Percentiles rank a stretch among this genome's conserved stretches.
These are phyloP conservation scores for Cerastoderma edule DNA, from an alignment of 2,888 invertebrate species.

Conservation along the genomic window DNA sequence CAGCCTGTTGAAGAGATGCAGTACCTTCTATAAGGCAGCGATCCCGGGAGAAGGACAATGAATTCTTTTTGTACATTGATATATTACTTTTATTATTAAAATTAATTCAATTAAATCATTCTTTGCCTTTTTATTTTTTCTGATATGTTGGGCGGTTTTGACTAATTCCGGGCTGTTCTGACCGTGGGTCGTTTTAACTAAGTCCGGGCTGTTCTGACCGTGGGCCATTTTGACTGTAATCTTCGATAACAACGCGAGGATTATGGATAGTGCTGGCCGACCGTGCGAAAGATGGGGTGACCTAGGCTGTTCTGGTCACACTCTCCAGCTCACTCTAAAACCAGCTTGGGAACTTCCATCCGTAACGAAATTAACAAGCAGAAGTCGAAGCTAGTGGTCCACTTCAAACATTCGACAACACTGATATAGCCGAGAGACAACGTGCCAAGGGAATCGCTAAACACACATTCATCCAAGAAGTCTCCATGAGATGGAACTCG, in stretches of 20 bases:
- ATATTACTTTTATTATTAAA: no score
- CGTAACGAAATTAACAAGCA: slow-evolving; percentile 12
- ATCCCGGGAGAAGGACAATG: no score
- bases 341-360: slow-evolving; percentile 28
- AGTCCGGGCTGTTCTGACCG: no score
- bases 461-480: slow-evolving; percentile 34
- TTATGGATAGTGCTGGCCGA: slow-evolving; percentile 31
- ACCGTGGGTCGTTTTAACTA: no score
- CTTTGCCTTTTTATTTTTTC: no score
- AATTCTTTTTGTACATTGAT: no score
- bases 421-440: slow-evolving; percentile 28
- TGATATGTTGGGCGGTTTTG: no score
- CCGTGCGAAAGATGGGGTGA: slow-evolving; percentile 28
- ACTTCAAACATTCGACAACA: slow-evolving; percentile 47
- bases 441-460: slow-evolving; percentile 16
- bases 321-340: slow-evolving; percentile 40
- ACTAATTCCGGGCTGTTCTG: no score
- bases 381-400: slow-evolving; percentile 33
- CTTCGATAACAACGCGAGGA: slow-evolving; percentile 30
- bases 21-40: no score
- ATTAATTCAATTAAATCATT: no score
- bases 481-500: slow-evolving; percentile 34
- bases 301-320: slow-evolving; percentile 35
- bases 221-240: no score
- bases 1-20: no score